A percentile compares a stretch with the other conserved stretches of the same genome.
phyloP scores from a whole-genome alignment of 2,797 vertebrate species.

The Oceanodroma leucorhoa region DNA sequence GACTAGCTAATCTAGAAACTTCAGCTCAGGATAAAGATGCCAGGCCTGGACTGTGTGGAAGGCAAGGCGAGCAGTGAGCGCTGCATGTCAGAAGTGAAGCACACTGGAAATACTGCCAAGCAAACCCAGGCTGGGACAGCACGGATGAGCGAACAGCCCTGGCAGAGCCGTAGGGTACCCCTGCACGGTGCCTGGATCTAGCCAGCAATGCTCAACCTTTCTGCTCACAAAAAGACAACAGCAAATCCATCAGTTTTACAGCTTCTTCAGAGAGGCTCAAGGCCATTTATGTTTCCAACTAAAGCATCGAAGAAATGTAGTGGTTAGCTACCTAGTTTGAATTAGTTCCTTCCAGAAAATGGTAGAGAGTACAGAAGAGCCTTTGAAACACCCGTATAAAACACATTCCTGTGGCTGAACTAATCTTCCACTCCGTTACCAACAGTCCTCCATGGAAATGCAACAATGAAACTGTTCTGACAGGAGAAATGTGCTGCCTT shows the following conservation, averaged over 20 bases:
- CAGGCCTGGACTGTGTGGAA: neutral
- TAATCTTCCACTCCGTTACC: slow-evolving; percentile 25
- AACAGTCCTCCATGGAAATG: neutral
- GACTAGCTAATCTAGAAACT: neutral
- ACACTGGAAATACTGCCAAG: neutral
- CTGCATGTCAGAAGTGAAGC: neutral
- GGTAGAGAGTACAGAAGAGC: neutral
- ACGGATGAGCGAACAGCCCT: neutral
- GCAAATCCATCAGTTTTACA: neutral
- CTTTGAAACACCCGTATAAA: slow-evolving; percentile 28
- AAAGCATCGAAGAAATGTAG: neutral
- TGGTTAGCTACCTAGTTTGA: neutral
- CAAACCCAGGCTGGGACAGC: neutral
- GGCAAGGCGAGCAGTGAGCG: neutral
- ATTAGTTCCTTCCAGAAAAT: slow-evolving; percentile 31
- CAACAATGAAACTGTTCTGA: neutral
- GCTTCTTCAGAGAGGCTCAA: neutral
- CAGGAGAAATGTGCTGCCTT: neutral
- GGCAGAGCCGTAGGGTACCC: neutral
- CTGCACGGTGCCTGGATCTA: neutral
- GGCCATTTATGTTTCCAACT: neutral
- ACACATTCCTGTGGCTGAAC: neutral
- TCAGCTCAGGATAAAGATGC: neutral
- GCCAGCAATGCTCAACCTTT: neutral
- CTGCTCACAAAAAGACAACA: neutral